Evolutionary conservation across 1,140 invertebrate genomes (phyloP).

Genomic region (Helicoverpa zea): DNA sequence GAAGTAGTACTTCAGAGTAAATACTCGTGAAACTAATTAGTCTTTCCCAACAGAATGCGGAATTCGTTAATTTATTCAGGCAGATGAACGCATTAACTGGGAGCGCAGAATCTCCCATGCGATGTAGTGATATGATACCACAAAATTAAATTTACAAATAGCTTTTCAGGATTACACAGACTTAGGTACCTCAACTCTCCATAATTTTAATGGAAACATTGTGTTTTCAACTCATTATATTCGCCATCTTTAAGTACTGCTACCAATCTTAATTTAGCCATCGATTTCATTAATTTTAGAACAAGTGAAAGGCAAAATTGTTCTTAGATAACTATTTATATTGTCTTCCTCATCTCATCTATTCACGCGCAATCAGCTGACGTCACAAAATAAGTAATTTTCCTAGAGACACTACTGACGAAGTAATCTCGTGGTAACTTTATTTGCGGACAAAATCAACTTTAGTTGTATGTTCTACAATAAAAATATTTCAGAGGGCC

Average conservation of each 20-base stretch:
- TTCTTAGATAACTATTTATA: too few species aligned
- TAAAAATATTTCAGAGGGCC: constrained; percentile 10
- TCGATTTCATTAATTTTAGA: too few species aligned
- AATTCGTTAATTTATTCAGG: background rate
- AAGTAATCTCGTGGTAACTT: constrained; percentile 15
- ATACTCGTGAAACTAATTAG: background rate
- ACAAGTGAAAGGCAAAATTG: too few species aligned
- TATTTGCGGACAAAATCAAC: constrained; percentile 12
- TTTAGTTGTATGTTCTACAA: constrained; percentile 22
- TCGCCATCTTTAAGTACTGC: too few species aligned
- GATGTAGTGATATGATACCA: background rate
- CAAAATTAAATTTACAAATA: too few species aligned
- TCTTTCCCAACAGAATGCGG: background rate
- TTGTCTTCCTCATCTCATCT: background rate
- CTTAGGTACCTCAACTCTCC: too few species aligned
- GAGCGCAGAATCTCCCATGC: background rate
- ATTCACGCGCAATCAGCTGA: too few species aligned
- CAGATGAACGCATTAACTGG: background rate
- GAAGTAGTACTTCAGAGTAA: background rate
- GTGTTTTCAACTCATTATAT: too few species aligned
- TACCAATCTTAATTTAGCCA: too few species aligned
- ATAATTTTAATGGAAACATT: too few species aligned
- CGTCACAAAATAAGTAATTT: constrained; percentile 1
- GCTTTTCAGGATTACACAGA: too few species aligned
- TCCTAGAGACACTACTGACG: constrained; percentile 22